Evolutionary conservation across 2,797 vertebrate genomes (phyloP), one percentile per base, ranked within the genome.

Genomic region (Apodemus agrarius): DNA sequence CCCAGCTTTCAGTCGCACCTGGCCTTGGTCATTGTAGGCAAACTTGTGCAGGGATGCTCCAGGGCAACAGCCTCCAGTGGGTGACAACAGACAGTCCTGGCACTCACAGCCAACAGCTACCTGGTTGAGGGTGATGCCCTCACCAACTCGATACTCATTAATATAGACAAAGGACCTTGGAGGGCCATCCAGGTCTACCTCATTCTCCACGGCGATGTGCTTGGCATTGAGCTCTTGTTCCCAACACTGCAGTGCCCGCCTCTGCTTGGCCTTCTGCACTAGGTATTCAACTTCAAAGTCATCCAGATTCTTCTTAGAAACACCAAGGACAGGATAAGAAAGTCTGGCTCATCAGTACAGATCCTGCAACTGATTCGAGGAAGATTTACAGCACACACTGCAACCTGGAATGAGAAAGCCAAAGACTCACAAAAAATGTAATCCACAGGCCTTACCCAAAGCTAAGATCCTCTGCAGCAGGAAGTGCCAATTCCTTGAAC

Each of bases 281-380:
- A 99, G 96, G 97, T 99, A 99, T 59, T 99, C 99, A 94, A 99
- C 99, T 97, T 99, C 99, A 90, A 99, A 99, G 40, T 99, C 98
- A 57, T 98, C 98, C 49, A 99, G 97, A 80, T 99, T 99, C 96
- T 98, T 97, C 93, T 98, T 99, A 93, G 97, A 99, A 95, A 99
- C 98, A 0, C 98, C 98, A 0, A 99, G 98, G 31, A 98, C 85
- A 72, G 98, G 96, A 95, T 99, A 99, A 87, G 98, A 97, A 26
- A 99, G 89, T 74, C 96, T 98, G 97, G 99, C 97, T 74, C 95
- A 92, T 29, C 99, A 99, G 93, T 99, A 99, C 37, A 99, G 37
- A 63, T 98, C 98, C 84, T 99, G 99, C 75, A 99, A 98, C 43
- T 99, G 98, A 24, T 98, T 98, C 98, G 98, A 98, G 21, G 98